Evolutionary conservation across 1,140 invertebrate genomes (phyloP).

Genomic region (Notospermus geniculatus): DNA sequence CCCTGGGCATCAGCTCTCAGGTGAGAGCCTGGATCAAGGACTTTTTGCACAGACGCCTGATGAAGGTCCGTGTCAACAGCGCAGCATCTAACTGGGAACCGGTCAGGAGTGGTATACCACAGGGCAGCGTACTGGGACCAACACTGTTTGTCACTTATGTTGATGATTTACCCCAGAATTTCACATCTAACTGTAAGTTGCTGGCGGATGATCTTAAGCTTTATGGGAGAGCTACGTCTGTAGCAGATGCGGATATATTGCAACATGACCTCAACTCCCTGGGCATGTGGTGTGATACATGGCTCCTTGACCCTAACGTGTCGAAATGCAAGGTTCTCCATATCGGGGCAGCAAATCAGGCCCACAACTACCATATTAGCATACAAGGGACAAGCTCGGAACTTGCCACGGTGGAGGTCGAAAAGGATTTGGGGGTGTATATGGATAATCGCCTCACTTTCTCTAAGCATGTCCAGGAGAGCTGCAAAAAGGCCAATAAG

Average conservation of each 20-base stretch:
- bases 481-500: neutral
- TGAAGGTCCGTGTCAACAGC: too few species aligned
- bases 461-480: neutral
- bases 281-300: neutral
- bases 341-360: neutral
- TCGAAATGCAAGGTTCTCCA: neutral
- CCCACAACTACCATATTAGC: neutral
- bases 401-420: neutral
- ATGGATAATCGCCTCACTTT: neutral
- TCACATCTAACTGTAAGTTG: neutral
- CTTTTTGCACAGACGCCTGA: too few species aligned
- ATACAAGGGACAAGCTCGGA: neutral
- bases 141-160: conserved; percentile 24
- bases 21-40: too few species aligned
- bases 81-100: too few species aligned
- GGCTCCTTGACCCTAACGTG: neutral
- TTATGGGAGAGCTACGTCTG: neutral
- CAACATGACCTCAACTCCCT: neutral
- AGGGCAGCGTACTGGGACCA: conserved; percentile 26
- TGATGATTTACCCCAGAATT: conserved; percentile 15
- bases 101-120: conserved; percentile 17
- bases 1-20: too few species aligned
- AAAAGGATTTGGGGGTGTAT: neutral
- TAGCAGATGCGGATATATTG: neutral
- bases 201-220: conserved; percentile 23